These are phyloP conservation scores for Chelonus insularis DNA, from an alignment of 1,140 invertebrate genomes.

Conservation along the genomic window DNA sequence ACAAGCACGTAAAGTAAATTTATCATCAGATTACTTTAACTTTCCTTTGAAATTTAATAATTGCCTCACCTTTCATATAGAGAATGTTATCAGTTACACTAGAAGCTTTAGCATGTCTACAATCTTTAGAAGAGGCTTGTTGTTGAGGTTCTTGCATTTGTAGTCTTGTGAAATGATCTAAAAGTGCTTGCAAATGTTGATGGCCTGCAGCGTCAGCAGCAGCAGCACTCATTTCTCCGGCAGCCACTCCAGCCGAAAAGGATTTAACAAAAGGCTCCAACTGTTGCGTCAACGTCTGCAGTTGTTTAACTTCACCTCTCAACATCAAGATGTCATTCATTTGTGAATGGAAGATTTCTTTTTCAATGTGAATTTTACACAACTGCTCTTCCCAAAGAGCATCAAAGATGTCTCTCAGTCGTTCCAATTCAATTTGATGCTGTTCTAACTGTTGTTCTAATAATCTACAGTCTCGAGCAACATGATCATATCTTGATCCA, in stretches of 20 bases:
- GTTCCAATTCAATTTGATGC: constrained; percentile 68
- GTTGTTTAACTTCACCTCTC: constrained; percentile 68
- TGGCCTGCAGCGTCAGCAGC: constrained; percentile 49
- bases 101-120: constrained; percentile 46
- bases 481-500: constrained; percentile 62
- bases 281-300: constrained; percentile 66
- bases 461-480: constrained; percentile 65
- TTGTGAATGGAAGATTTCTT: constrained; percentile 69
- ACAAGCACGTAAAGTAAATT: too few relatives aligned
- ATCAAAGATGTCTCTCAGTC: constrained; percentile 66
- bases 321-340: constrained; percentile 69
- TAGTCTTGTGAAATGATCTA: constrained; percentile 63
- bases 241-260: constrained; percentile 55
- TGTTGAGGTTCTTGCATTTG: constrained; percentile 53
- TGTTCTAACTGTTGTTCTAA: constrained; percentile 68
- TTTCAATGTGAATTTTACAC: constrained; percentile 69
- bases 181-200: constrained; percentile 61
- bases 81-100: constrained; percentile 50
- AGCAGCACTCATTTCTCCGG: constrained; percentile 49
- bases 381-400: constrained; percentile 71
- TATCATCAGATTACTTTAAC: too few relatives aligned
- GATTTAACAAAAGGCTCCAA: constrained; percentile 69
- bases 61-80: constrained; percentile 58
- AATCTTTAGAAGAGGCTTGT: constrained; percentile 49
- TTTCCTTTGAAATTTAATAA: too few relatives aligned